phyloP scores from a whole-genome alignment of 2,888 invertebrate genomes.

The Aphodius sticticus region DNA sequence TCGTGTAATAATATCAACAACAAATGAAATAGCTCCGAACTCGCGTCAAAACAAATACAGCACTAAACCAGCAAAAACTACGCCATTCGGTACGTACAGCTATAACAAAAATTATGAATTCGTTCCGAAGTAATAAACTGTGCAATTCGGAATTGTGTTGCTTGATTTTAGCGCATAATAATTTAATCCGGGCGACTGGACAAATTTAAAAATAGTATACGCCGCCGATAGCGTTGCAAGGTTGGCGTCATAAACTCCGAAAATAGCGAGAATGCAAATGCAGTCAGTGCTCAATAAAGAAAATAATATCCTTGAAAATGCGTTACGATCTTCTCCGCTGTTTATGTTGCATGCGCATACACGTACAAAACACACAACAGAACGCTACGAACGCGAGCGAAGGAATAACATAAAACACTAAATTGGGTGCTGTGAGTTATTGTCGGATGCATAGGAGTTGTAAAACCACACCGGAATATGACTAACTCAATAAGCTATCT shows the following conservation, averaged over 20 bases:
- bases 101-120: conserved; percentile 13
- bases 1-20: conserved; percentile 4
- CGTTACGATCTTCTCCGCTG: conserved; percentile 23
- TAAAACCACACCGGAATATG: not conserved
- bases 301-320: conserved; percentile 34
- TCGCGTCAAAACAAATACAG: not conserved
- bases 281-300: conserved; percentile 27
- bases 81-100: not conserved
- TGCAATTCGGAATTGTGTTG: not conserved
- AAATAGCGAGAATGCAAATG: conserved; percentile 33
- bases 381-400: not conserved
- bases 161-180: conserved; percentile 6
- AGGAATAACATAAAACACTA: conserved; percentile 28
- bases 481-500: conserved; percentile 4
- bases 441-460: conserved; percentile 16
- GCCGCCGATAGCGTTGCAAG: conserved; percentile 13
- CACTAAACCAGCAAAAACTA: not conserved
- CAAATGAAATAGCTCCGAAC: not conserved
- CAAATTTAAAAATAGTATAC: conserved; percentile 15
- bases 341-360: not conserved
- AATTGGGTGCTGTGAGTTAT: conserved; percentile 25
- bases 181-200: conserved; percentile 6
- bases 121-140: not conserved
- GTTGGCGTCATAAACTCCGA: conserved; percentile 32
- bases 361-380: not conserved